These are phyloP conservation scores for Tokudaia tokunoshimensis DNA, from an alignment of 2,797 vertebrate species.

Conservation along the genomic window DNA sequence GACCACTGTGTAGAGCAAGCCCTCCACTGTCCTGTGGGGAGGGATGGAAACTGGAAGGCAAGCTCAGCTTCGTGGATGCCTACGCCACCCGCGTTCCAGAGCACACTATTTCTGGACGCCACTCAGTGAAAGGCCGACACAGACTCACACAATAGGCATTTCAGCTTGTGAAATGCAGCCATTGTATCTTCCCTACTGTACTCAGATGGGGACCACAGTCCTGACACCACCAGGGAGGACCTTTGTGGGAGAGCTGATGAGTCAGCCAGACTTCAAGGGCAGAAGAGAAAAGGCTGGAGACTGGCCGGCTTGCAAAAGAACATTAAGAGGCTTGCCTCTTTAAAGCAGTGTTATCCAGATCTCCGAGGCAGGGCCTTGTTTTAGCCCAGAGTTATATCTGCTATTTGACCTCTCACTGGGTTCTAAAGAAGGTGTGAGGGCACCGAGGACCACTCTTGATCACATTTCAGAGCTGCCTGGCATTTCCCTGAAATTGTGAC, in stretches of 20 bases:
- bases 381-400: not conserved
- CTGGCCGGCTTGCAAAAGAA: conserved; percentile 57
- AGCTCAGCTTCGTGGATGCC: not conserved
- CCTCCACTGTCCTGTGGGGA: not conserved
- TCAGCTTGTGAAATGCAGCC: conserved; percentile 82
- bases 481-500: not conserved
- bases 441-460: not conserved
- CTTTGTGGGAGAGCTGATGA: conserved; percentile 69
- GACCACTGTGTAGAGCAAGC: not conserved
- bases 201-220: conserved; percentile 68
- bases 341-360: not conserved
- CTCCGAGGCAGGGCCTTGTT: not conserved
- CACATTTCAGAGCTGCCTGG: not conserved
- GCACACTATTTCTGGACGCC: conserved; percentile 71
- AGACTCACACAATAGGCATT: conserved; percentile 84
- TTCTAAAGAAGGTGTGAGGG: not conserved
- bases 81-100: conserved; percentile 58
- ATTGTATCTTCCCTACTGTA: conserved; percentile 83
- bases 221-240: conserved; percentile 81
- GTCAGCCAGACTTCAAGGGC: conserved; percentile 71
- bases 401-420: not conserved
- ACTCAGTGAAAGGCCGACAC: conserved; percentile 77
- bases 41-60: conserved; percentile 34
- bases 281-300: conserved; percentile 54
- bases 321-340: not conserved